Percentiles rank a stretch among this genome's conserved stretches.
Evolutionary conservation across 2,888 invertebrate species (phyloP).

Genomic region (Branchellion lobata): DNA sequence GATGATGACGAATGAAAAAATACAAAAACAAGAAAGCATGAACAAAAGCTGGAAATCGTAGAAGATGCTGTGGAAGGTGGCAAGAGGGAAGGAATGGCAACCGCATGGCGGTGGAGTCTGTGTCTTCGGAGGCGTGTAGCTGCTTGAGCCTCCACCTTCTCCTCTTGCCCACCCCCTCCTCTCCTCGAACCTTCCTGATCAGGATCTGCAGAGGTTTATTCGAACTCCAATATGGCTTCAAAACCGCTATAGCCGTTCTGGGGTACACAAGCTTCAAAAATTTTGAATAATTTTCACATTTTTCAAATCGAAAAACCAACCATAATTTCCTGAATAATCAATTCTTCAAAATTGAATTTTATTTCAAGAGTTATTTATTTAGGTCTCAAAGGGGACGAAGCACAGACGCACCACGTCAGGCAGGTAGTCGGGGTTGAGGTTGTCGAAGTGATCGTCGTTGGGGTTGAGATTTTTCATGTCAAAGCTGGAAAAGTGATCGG

Average conservation of each 20-base stretch:
- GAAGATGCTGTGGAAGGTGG: neutral
- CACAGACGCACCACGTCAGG: conserved; percentile 76
- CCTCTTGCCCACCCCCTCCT: conserved; percentile 69
- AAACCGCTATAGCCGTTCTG: too few species aligned
- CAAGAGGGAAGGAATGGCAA: conserved; percentile 47
- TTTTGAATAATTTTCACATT: too few species aligned
- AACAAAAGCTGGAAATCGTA: neutral
- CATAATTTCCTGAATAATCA: too few species aligned
- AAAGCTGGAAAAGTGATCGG: conserved; percentile 68
- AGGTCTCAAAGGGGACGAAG: too few species aligned
- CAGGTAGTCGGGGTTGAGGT: conserved; percentile 69
- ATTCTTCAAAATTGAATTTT: too few species aligned
- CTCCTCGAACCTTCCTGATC: conserved; percentile 87
- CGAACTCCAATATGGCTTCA: too few species aligned
- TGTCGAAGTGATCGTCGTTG: conserved; percentile 85
- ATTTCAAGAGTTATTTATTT: too few species aligned
- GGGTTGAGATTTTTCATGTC: conserved; percentile 86
- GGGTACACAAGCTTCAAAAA: too few species aligned
- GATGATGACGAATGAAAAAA: neutral
- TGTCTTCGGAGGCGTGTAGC: conserved; percentile 66
- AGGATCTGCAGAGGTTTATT: conserved; percentile 66
- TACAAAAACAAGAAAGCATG: neutral
- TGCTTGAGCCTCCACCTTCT: conserved; percentile 88
- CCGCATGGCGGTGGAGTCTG: conserved; percentile 62
- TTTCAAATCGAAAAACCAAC: too few species aligned